Evolutionary conservation across 2,797 vertebrate genomes (phyloP).

Genomic region (Acipenser ruthenus): DNA sequence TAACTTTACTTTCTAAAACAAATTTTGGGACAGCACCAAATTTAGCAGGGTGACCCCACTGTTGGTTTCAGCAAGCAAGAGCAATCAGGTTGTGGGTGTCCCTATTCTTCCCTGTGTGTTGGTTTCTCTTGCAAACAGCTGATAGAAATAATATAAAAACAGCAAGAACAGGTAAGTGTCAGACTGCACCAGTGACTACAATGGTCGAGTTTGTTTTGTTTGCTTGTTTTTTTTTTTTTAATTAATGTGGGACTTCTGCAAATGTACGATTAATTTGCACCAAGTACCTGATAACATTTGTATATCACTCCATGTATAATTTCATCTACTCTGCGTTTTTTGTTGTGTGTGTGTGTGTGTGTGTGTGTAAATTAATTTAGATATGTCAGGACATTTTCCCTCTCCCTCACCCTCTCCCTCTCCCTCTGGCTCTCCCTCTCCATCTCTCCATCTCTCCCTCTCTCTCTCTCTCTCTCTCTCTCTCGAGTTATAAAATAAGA

Average conservation of each 20-base stretch:
- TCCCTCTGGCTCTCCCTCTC: not conserved
- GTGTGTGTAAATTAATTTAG: constrained; percentile 70
- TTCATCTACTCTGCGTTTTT: constrained; percentile 43
- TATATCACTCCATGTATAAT: constrained; percentile 49
- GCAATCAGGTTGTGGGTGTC: constrained; percentile 45
- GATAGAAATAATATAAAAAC: constrained; percentile 50
- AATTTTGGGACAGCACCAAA: constrained; percentile 46
- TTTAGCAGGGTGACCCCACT: constrained; percentile 32
- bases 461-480: constrained; percentile 26
- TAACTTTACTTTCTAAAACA: constrained; percentile 50
- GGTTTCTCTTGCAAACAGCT: constrained; percentile 62
- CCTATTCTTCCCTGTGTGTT: constrained; percentile 45
- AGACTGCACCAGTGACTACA: constrained; percentile 74
- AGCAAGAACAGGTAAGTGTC: constrained; percentile 78
- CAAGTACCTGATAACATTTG: constrained; percentile 84
- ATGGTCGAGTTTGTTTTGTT: constrained; percentile 52
- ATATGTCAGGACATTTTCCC: constrained; percentile 71
- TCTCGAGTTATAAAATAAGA: constrained; percentile 52
- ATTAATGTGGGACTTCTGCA: constrained; percentile 59
- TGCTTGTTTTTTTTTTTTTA: constrained; percentile 26
- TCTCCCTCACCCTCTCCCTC: constrained; percentile 36
- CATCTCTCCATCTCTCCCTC: constrained; percentile 8
- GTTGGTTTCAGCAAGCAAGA: constrained; percentile 57
- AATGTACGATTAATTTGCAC: constrained; percentile 63
- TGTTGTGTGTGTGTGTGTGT: constrained; percentile 62